Evolutionary conservation across 2,888 invertebrate species (phyloP).

Genomic region (Ectemnius cavifrons): DNA sequence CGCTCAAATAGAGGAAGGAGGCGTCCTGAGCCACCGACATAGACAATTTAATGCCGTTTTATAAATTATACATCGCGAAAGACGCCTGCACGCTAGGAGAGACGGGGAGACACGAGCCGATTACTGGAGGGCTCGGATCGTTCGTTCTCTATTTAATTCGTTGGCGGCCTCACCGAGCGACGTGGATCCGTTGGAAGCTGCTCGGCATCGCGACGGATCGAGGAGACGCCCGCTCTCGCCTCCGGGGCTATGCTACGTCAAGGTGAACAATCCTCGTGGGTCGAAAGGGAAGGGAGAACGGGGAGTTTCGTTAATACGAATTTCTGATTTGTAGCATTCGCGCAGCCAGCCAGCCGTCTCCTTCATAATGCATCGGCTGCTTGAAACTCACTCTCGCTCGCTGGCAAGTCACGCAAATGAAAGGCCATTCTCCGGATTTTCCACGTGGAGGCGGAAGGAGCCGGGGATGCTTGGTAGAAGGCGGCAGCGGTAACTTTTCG

Average conservation of each 20-base stretch:
- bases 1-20: conserved; percentile 7
- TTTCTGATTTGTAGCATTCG: conserved; percentile 56
- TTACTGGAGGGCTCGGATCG: conserved; percentile 59
- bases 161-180: conserved; percentile 13
- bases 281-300: conserved; percentile 27
- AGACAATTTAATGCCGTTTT: conserved; percentile 76
- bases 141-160: conserved; percentile 57
- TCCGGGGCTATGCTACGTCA: conserved; percentile 36
- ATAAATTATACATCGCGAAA: conserved; percentile 72
- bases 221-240: conserved; percentile 5
- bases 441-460: background rate
- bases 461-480: background rate
- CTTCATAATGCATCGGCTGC: conserved; percentile 36
- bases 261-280: conserved; percentile 40
- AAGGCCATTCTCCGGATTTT: conserved; percentile 7
- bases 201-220: conserved; percentile 20
- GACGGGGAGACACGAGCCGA: conserved; percentile 60
- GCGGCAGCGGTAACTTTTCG: background rate
- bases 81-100: no score
- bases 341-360: conserved; percentile 24
- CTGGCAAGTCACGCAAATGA: conserved; percentile 17
- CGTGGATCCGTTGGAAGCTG: conserved; percentile 12
- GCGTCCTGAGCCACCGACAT: conserved; percentile 62
- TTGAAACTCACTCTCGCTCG: conserved; percentile 18
- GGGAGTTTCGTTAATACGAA: conserved; percentile 50